Evolutionary conservation across 64 coral and sea anemone genomes (phyloP), one percentile per base, ranked within the genome.

Genomic region (Stichodactyla helianthus): DNA sequence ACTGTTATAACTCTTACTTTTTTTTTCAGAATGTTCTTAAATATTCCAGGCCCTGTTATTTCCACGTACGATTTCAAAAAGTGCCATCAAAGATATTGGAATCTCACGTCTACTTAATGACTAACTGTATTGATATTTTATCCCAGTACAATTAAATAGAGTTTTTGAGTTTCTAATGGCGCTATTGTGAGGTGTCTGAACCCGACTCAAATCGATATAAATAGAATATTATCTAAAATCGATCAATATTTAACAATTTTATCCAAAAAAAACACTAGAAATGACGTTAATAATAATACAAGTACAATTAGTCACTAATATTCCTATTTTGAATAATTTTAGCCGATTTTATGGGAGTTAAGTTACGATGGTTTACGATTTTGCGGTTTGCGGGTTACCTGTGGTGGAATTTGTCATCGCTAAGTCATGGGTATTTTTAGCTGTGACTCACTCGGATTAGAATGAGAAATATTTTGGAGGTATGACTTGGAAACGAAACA

Each of bases 401-500:
- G 78, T 81, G 78, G 52, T 81, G 78, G 20, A 74, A 51, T 81
- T 19, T 19, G 13, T 52, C 50, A 52, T 53, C 12, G 10, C 25
- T 71, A 20, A 51, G 78, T 52, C 52, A 52, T 81, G 52, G 83
- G 70, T 84, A 86, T 77, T 79, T 59, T 78, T 90, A 90, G 64
- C 8, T 4, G 54, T 90, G 89, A 90, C 22, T 84, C 83, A 84
- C 76, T 70, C 15, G 6, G 64, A 84, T 50, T 27, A 77, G 80
- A 54, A 89, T 89, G 88, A 68, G 77, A 85, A 86, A 19, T 52
- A 54, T 90, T 51, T 54, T 85, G 25, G 83, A 8, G 56, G 26
- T 78, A 90, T 86, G 83, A 85, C 54, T 64, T 76, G 55, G 89
- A 90, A 90, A 90, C 77, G 86, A 84, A 52, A 54, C 52, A 81